Percentiles rank a stretch among this genome's conserved stretches.
Conservation (phyloP, 2,888 invertebrate genomes). For the Pristionchus japonicus region DNA sequence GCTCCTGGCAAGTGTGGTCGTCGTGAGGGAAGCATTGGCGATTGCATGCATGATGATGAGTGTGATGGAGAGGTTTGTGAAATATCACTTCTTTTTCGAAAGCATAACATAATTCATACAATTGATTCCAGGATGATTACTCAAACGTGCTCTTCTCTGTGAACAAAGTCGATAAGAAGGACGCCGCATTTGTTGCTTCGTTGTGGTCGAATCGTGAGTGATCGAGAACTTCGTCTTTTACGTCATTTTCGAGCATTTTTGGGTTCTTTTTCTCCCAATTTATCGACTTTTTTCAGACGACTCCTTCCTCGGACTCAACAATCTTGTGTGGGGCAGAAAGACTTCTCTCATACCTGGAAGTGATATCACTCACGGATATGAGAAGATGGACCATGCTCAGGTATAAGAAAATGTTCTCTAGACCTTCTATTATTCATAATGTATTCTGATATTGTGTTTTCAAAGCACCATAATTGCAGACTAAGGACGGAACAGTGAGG, state of each 20-base stretch:
- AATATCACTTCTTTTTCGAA: background rate
- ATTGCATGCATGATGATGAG: background rate
- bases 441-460: no score
- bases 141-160: background rate
- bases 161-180: background rate
- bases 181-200: slow-evolving; percentile 41
- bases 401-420: no score
- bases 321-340: slow-evolving; percentile 57
- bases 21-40: background rate
- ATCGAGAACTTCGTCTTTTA: no score
- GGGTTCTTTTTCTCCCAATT: background rate
- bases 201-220: slow-evolving; percentile 43
- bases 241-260: no score
- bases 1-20: background rate
- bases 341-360: slow-evolving; percentile 58
- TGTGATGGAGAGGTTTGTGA: slow-evolving; percentile 49
- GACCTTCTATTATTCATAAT: no score
- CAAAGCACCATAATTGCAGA: no score
- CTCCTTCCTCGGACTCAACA: slow-evolving; percentile 57
- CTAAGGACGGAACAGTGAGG: background rate
- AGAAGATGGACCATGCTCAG: slow-evolving; percentile 41
- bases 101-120: slow-evolving; percentile 33
- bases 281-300: slow-evolving; percentile 61
- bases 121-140: slow-evolving; percentile 49
- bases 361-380: slow-evolving; percentile 51